A percentile compares a stretch with the other conserved stretches of the same genome.
These are phyloP conservation scores for Drosophila orena DNA, from an alignment of 1,140 invertebrate species.

Conservation along the genomic window DNA sequence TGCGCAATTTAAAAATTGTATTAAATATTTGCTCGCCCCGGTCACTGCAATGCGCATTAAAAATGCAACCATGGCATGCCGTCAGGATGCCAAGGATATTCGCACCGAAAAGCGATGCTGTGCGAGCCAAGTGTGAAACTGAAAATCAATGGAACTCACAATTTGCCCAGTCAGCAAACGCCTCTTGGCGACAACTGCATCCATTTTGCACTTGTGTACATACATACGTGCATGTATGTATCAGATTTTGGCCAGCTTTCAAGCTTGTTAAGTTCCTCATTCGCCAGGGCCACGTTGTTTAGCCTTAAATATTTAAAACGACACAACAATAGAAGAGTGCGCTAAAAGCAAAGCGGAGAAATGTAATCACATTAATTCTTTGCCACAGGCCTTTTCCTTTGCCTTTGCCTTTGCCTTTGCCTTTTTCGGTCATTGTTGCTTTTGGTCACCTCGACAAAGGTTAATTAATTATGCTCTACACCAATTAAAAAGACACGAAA, in stretches of 20 bases:
- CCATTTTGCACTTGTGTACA: neutral
- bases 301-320: slow-evolving; percentile 70
- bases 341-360: slow-evolving; percentile 41
- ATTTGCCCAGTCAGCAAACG: slow-evolving; percentile 60
- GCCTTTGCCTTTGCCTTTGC: slow-evolving; percentile 18
- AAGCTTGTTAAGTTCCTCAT: slow-evolving; percentile 53
- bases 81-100: slow-evolving; percentile 52
- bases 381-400: slow-evolving; percentile 22
- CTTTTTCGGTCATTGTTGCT: slow-evolving; percentile 25
- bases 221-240: neutral
- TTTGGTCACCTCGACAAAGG: slow-evolving; percentile 59
- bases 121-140: slow-evolving; percentile 41
- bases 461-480: slow-evolving; percentile 71
- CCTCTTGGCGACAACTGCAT: slow-evolving; percentile 57
- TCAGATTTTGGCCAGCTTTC: slow-evolving; percentile 25
- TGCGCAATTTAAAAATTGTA: slow-evolving; percentile 58
- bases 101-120: slow-evolving; percentile 20
- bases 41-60: slow-evolving; percentile 74
- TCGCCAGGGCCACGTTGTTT: slow-evolving; percentile 38
- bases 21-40: slow-evolving; percentile 65
- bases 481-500: slow-evolving; percentile 56
- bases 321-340: slow-evolving; percentile 22
- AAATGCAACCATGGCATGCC: slow-evolving; percentile 61
- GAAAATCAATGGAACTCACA: slow-evolving; percentile 73
- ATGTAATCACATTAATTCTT: slow-evolving; percentile 68